Percentiles rank a stretch among this genome's conserved stretches.
Conservation (phyloP, 2,888 invertebrate genomes). For the Heliothis peltigera region DNA sequence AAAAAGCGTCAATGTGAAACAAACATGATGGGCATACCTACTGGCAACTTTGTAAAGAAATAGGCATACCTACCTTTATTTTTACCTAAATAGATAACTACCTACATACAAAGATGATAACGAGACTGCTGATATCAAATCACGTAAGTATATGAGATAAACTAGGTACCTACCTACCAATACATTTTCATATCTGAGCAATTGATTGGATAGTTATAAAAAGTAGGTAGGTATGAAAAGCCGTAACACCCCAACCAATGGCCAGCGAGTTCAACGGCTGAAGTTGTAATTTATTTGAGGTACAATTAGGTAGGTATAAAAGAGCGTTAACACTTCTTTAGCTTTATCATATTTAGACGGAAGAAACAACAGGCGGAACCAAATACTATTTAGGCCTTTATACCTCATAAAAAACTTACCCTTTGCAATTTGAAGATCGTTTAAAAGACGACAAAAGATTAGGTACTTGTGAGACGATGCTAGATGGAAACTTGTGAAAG, state of each 20-base stretch:
- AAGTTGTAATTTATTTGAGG: not conserved
- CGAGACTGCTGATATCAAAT: not conserved
- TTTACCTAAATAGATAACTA: not conserved
- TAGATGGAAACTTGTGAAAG: too few species aligned
- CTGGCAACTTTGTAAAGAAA: not conserved
- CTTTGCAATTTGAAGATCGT: too few species aligned
- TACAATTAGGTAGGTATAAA: not conserved
- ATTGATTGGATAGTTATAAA: conserved; percentile 2
- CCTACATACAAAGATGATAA: not conserved
- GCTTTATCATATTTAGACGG: too few species aligned
- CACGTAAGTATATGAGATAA: not conserved
- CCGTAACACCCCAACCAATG: not conserved
- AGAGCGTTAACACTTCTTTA: too few species aligned
- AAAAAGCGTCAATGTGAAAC: not conserved
- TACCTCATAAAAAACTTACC: too few species aligned
- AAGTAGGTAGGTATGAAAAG: not conserved
- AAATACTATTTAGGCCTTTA: too few species aligned
- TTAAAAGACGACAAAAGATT: too few species aligned
- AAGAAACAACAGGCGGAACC: too few species aligned
- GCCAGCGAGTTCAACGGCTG: not conserved
- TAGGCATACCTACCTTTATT: not conserved
- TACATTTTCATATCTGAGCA: not conserved
- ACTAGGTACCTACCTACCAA: not conserved
- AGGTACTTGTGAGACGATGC: too few species aligned
- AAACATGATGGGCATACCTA: not conserved